Base-by-base conservation (phyloP, 2,797 vertebrate genomes). In the Heterohyrax brucei region DNA sequence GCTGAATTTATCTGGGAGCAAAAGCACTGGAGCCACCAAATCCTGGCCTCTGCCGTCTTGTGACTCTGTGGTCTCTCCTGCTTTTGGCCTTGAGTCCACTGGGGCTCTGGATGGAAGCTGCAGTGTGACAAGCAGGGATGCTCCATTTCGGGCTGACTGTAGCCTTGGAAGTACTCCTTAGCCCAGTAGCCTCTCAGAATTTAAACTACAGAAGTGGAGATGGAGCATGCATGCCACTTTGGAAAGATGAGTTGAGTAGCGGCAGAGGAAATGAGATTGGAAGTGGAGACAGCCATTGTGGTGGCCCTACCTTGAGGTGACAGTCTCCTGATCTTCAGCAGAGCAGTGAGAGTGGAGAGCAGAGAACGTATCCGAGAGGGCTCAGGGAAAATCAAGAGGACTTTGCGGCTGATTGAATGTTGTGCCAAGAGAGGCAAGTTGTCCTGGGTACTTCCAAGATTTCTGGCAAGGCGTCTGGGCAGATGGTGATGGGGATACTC, bases 161-260 rank as follows among this genome's bases (percentile, higher is more conserved):
- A 21, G 30, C 5, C 70, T 13, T n/a, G 0, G 0, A 1, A 2
- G 1, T 8, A 0, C 7, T 30, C 46, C 4, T 7, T 6, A 61
- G 80, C 16, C 33, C 39, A 0, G 1, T 0, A 12, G 53, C 48
- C 50, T 22, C 14, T 64, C 24, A 5, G 30, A 26, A 26, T 28
- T 5, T 26, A 80, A 30, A 59, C 46, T 14, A 0, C 0, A 2
- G 50, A 7, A 39, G 44, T 0, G 18, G n/a, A 85, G 66, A 30
- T 0, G 8, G 48, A 10, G 14, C 44, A 12, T 72, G 68, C n/a
- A 33, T 88, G 10, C 50, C 0, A 0, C 18, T 24, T 53, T 1
- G 5, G 30, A 68, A 81, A 14, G 22, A 61, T 12, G 82, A 13
- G 39, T 59, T 62, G 33, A 13, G 44, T 28, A 46, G 48, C 48